Base-by-base conservation (phyloP, 2,888 invertebrate species). In the Bibio marci region DNA sequence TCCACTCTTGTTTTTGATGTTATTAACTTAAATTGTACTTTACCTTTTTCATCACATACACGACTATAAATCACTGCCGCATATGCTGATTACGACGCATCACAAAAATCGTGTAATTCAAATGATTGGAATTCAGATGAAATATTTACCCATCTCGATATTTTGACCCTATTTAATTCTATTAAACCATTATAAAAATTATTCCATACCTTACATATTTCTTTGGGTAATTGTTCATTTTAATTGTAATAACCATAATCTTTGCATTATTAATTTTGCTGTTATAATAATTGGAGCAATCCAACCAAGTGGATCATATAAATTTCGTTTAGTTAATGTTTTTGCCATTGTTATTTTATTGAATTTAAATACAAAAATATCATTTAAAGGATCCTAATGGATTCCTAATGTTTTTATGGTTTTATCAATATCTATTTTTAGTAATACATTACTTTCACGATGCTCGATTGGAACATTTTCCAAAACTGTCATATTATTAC, bases 81-180 rank as follows among this genome's bases (percentile, higher is more conserved):
- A 13, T 37, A 37, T 17, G 28, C 30, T 4, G 7, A 12, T 17
- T 37, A 17, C 4, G 37, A 37, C 10, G 37, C 37, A 19, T 37
- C 37, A 18, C 30, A 37, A 30, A 37, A 37, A 4, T 30, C 37
- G 19, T 30, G 30, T 6, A 37, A 17, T 30, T 19, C n/a, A n/a
- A n/a, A n/a, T n/a, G n/a, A n/a, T n/a, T n/a, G n/a, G n/a, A n/a
- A n/a, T n/a, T 4, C 12, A 15, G 17, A 2, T 19, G 7, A 3
- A n/a, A 12, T n/a, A 4, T 12, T 10, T 8, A 37, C 30, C 37
- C 37, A 37, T 6, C 37, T 11, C 2, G 14, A 10, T 7, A 37
- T 18, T 15, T 10, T 6, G 7, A 37, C n/a, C 3, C 11, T 2
- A 5, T 17, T 3, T n/a, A 17, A 37, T 18, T 15, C 18, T 4